Base-by-base conservation (phyloP, 2,888 invertebrate genomes). In the Drosophila neonasuta region DNA sequence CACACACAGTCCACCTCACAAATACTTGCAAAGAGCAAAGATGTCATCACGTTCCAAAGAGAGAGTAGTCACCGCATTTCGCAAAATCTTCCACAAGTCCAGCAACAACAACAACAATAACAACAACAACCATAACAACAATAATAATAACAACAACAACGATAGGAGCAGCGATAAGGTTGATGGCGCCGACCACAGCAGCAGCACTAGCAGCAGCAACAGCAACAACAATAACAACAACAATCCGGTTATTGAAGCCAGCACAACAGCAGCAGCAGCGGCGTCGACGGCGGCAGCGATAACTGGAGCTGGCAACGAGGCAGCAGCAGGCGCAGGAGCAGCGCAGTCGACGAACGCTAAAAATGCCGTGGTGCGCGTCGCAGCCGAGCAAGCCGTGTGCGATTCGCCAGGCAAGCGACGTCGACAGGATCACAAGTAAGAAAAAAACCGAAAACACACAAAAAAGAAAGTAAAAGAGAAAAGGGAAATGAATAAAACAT, bases 21-120 rank as follows among this genome's bases (percentile, higher is more conserved):
- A 39, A 39, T n/a, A 32, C 32, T 11, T 20, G 17, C 10, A 55
- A 55, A 50, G 13, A n/a, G 64, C 50, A 46, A 92, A 91, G 85
- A 95, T 95, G 95, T 93, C 95, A 86, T 95, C 95, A 77, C 93
- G 95, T 77, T 95, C 96, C 34, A 95, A 95, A 91, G 96, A 96
- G 89, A 96, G 95, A 92, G 94, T 96, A 70, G 94, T 95, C 30
- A 94, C 95, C 29, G 96, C 95, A 54, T 94, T 96, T 91, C 93
- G 95, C 79, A 95, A 95, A 91, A 92, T 96, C 77, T 96, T 96
- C 90, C 94, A 87, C 68, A 94, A 95, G 49, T 93, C 81, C 61
- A 84, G 45, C 71, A 88, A 94, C 41, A 94, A 94, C 87, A 95
- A 86, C 56, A 79, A 94, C 15, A 94, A 94, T 81, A 95, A 95